These are phyloP conservation scores for Ichneumoninae sp. DNA, from an alignment of 2,888 invertebrate species.

Conservation along the genomic window DNA sequence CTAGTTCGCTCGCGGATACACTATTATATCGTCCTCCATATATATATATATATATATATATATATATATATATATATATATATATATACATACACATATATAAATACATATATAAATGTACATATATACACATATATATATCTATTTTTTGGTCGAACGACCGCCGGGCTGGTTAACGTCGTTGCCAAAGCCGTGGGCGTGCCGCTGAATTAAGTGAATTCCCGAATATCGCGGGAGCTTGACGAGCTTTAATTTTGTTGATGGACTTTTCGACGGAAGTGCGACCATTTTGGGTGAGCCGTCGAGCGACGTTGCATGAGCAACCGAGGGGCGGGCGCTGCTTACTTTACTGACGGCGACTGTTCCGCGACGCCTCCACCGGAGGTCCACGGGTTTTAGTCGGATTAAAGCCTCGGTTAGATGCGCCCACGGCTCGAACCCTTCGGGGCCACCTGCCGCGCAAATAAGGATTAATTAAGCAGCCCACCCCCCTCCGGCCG, in stretches of 20 bases:
- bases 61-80: too few species aligned
- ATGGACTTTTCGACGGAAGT: constrained; percentile 73
- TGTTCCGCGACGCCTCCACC: constrained; percentile 26
- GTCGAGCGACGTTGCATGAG: constrained; percentile 20
- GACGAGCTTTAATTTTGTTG: constrained; percentile 75
- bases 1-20: too few species aligned
- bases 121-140: constrained; percentile 4
- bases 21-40: too few species aligned
- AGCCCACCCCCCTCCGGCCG: constrained; percentile 43
- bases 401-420: constrained; percentile 70
- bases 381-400: constrained; percentile 64
- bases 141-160: constrained; percentile 22
- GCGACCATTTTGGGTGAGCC: constrained; percentile 32
- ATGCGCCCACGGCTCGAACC: constrained; percentile 65
- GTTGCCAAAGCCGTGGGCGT: constrained; percentile 50
- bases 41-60: not conserved
- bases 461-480: constrained; percentile 77
- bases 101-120: not conserved
- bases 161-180: constrained; percentile 31
- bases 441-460: constrained; percentile 67
- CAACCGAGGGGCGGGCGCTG: constrained; percentile 3
- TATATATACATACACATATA: not conserved
- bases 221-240: constrained; percentile 56
- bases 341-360: constrained; percentile 18
- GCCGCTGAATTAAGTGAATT: constrained; percentile 62